Percentiles rank a stretch among this genome's conserved stretches.
Conservation (phyloP, 2,888 invertebrate genomes). For the Drosophila mulleri region DNA sequence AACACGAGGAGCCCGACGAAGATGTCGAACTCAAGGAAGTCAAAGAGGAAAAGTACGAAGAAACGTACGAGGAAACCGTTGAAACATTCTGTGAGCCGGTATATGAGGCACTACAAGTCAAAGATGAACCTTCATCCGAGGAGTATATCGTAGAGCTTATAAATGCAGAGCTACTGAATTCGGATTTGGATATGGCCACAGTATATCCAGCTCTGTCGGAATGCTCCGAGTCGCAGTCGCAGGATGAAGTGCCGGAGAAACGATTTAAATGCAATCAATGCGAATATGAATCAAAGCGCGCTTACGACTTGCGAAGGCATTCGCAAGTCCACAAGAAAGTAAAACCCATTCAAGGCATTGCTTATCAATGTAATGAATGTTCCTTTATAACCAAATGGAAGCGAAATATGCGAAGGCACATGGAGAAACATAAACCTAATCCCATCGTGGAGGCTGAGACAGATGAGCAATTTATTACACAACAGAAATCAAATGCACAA, state of each 20-base stretch:
- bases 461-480: neutral
- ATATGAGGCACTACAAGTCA: neutral
- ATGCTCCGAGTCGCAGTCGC: constrained; percentile 1
- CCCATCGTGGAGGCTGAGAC: neutral
- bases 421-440: constrained; percentile 13
- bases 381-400: constrained; percentile 24
- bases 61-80: neutral
- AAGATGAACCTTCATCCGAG: neutral
- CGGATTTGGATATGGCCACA: constrained; percentile 2
- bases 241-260: neutral
- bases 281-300: constrained; percentile 38
- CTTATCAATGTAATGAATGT: constrained; percentile 36
- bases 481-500: neutral
- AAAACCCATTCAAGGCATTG: constrained; percentile 13
- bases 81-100: neutral
- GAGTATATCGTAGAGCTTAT: constrained; percentile 22
- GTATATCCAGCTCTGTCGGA: neutral
- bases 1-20: constrained; percentile 8
- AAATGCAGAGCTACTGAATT: constrained; percentile 10
- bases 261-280: constrained; percentile 32
- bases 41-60: neutral
- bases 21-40: neutral
- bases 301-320: constrained; percentile 42
- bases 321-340: constrained; percentile 15
- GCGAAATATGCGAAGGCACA: constrained; percentile 21